phyloP scores from a whole-genome alignment of 1,140 invertebrate species.

The Streblospio benedicti region DNA sequence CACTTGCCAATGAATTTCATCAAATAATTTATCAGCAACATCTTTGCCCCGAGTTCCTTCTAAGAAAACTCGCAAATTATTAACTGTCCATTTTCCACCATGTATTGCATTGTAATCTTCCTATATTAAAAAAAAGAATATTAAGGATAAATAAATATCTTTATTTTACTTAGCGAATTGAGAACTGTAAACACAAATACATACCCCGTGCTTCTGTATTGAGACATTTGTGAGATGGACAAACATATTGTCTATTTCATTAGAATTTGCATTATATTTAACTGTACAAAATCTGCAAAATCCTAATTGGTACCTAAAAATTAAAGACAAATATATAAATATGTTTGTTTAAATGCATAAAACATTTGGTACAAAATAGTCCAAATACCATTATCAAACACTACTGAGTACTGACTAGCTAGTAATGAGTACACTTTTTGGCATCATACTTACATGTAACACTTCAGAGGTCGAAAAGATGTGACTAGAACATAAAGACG shows the following conservation, averaged over 20 bases:
- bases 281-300: slow-evolving; percentile 78
- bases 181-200: slow-evolving; percentile 26
- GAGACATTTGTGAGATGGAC: slow-evolving; percentile 80
- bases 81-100: slow-evolving; percentile 86
- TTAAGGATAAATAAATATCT: not conserved
- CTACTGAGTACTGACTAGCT: not conserved
- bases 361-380: too few relatives aligned
- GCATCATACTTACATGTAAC: slow-evolving; percentile 33
- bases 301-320: slow-evolving; percentile 53
- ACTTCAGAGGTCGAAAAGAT: slow-evolving; percentile 75
- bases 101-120: slow-evolving; percentile 90
- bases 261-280: slow-evolving; percentile 56
- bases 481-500: slow-evolving; percentile 90
- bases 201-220: slow-evolving; percentile 76
- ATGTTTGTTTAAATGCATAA: not conserved
- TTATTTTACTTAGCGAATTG: not conserved
- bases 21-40: slow-evolving; percentile 50
- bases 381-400: too few relatives aligned
- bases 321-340: slow-evolving; percentile 3
- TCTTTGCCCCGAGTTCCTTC: slow-evolving; percentile 82
- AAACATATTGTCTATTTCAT: slow-evolving; percentile 73
- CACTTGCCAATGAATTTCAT: slow-evolving; percentile 70
- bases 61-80: slow-evolving; percentile 80
- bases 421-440: not conserved
- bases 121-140: slow-evolving; percentile 46